phyloP scores from a whole-genome alignment of 2,113 vertebrate species.

The Otolemur garnettii region DNA sequence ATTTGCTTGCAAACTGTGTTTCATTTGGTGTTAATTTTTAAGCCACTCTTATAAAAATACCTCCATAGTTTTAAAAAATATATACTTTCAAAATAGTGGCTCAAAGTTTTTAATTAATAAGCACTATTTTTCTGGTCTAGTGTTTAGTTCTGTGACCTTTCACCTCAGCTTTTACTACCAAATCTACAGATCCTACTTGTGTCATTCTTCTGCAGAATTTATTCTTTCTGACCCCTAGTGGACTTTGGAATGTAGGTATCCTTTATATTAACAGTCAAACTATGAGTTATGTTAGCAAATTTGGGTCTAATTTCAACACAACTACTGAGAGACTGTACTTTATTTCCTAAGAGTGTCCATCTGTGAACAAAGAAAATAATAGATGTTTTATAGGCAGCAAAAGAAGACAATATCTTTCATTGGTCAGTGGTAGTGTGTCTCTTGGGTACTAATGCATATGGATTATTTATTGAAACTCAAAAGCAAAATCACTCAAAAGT shows the following conservation, averaged over 20 bases:
- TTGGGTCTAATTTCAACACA: conserved; percentile 18
- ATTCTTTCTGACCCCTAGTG: background rate
- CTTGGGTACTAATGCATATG: background rate
- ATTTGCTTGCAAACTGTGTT: background rate
- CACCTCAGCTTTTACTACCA: background rate
- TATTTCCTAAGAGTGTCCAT: conserved; percentile 36
- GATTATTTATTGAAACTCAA: conserved; percentile 13
- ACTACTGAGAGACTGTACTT: background rate
- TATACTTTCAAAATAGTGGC: background rate
- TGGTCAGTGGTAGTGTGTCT: background rate
- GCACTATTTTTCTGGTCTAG: background rate
- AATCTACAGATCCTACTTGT: background rate
- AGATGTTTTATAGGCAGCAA: background rate
- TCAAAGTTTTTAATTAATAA: background rate
- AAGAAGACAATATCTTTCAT: background rate
- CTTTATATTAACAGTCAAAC: background rate
- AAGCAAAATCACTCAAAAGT: background rate
- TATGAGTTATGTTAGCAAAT: background rate
- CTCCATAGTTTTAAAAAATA: background rate
- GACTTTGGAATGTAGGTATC: background rate
- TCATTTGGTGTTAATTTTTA: conserved; percentile 18
- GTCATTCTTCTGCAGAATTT: conserved; percentile 4
- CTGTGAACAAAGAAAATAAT: conserved; percentile 40
- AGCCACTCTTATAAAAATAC: background rate
- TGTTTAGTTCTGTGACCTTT: background rate